Evolutionary conservation across 1,140 invertebrate genomes (phyloP).

Genomic region (Leptestheria dahalacensis): DNA sequence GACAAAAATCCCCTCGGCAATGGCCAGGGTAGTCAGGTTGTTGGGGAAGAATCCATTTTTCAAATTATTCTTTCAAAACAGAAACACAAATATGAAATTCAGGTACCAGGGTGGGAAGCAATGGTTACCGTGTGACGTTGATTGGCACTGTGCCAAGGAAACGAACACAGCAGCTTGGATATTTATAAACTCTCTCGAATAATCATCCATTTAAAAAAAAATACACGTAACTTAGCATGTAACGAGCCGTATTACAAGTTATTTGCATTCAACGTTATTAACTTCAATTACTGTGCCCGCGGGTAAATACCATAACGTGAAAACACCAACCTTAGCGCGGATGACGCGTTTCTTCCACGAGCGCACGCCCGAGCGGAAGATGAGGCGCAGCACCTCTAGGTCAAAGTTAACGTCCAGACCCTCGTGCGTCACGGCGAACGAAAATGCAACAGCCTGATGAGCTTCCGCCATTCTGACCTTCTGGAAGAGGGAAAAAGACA

Average conservation of each 20-base stretch:
- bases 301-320: neutral
- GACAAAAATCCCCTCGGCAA: constrained; percentile 58
- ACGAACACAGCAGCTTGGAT: too few species aligned
- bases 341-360: constrained; percentile 87
- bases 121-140: too few species aligned
- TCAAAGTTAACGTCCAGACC: constrained; percentile 95
- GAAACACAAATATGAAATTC: constrained; percentile 18
- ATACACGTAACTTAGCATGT: too few species aligned
- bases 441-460: constrained; percentile 93
- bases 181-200: too few species aligned
- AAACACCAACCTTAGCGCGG: constrained; percentile 55
- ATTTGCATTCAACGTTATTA: too few species aligned
- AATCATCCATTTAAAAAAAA: too few species aligned
- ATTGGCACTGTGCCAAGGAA: too few species aligned
- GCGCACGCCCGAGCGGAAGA: constrained; percentile 77
- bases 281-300: neutral
- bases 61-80: constrained; percentile 69
- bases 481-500: neutral
- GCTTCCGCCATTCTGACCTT: constrained; percentile 78
- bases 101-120: neutral
- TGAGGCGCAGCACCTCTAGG: constrained; percentile 74
- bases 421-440: constrained; percentile 92
- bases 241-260: too few species aligned
- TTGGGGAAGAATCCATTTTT: constrained; percentile 90
- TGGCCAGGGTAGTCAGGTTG: constrained; percentile 68